Percentiles rank a stretch among this genome's conserved stretches.
Evolutionary conservation across 2,113 vertebrate genomes (phyloP).

Genomic region (Gila orcuttii): DNA sequence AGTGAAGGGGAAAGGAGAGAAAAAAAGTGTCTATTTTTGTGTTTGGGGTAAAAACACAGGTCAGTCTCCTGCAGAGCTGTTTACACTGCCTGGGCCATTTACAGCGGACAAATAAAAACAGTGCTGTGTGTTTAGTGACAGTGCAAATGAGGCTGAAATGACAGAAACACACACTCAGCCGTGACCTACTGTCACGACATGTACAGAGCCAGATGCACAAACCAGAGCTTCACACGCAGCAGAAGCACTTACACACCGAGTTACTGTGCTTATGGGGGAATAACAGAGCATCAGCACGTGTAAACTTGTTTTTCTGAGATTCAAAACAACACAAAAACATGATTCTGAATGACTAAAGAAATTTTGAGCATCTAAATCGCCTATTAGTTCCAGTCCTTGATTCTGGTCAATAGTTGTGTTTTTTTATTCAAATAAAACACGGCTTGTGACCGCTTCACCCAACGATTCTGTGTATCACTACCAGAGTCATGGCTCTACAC

Average conservation of each 20-base stretch:
- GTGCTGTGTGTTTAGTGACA: slow-evolving; percentile 8
- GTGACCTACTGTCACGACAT: slow-evolving; percentile 50
- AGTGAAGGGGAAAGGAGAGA: too few species aligned
- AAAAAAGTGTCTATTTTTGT: slow-evolving; percentile 37
- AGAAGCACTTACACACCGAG: background rate
- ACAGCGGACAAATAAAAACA: slow-evolving; percentile 22
- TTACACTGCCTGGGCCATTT: slow-evolving; percentile 46
- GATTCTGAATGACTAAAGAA: background rate
- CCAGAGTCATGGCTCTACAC: too few species aligned
- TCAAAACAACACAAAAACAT: background rate
- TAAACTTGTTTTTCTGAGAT: background rate
- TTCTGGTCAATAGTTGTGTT: too few species aligned
- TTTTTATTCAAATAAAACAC: too few species aligned
- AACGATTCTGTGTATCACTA: too few species aligned
- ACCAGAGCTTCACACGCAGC: background rate
- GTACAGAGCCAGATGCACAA: background rate
- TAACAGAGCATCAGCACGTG: background rate
- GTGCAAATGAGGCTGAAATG: slow-evolving; percentile 50
- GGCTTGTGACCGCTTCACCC: too few species aligned
- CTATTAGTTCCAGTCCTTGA: too few species aligned
- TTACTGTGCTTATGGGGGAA: background rate
- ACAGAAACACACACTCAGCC: slow-evolving; percentile 38
- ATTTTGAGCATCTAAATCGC: background rate
- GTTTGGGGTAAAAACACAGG: background rate
- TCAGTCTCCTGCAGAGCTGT: background rate